Base-by-base conservation (phyloP, 2,888 invertebrate species). In the Lithosia quadra region DNA sequence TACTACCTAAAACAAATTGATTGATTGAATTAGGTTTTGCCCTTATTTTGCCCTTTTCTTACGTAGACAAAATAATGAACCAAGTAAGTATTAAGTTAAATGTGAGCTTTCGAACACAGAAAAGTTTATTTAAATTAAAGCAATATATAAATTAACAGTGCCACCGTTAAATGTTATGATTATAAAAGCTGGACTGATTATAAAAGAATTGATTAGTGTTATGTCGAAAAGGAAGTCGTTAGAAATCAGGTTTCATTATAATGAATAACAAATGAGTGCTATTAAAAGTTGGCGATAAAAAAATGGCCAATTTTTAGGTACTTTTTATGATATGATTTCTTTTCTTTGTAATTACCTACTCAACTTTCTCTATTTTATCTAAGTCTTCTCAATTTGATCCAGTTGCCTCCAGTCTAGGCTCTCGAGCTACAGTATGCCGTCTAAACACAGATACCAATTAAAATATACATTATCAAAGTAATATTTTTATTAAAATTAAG, bases 401-500 rank as follows among this genome's bases (percentile, higher is more conserved):
- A 18, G 18, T 43, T 18, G 15, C 15, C 18, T 18, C 5, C 43
- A 18, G 5, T 43, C 43, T 43, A 15, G 7, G 18, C 43, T 43
- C 43, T 43, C 7, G 18, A 18, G 18, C 18, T 15, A 39, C 5
- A 43, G 39, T 43, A 43, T 43, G 15, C 15, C 15, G 15, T 49
- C 9, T n/a, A 49, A 49, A 8, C 49, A 49, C n/a, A 49, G 18
- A 49, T 18, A 49, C 8, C 49, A 49, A 49, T n/a, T 8, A 49
- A n/a, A 62, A 28, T 10, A 36, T 39, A 21, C 22, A 24, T 49
- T n/a, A 43, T 24, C 36, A 34, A 64, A 18, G 10, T 36, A 64
- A 57, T 62, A 43, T 56, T 73, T 76, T 71, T 74, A 78, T 76
- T 84, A 63, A 68, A 72, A 75, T 68, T 69, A 73, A 75, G 53